These are phyloP conservation scores for Corythornis vintsioides DNA, from an alignment of 2,113 vertebrate species.

Conservation along the genomic window DNA sequence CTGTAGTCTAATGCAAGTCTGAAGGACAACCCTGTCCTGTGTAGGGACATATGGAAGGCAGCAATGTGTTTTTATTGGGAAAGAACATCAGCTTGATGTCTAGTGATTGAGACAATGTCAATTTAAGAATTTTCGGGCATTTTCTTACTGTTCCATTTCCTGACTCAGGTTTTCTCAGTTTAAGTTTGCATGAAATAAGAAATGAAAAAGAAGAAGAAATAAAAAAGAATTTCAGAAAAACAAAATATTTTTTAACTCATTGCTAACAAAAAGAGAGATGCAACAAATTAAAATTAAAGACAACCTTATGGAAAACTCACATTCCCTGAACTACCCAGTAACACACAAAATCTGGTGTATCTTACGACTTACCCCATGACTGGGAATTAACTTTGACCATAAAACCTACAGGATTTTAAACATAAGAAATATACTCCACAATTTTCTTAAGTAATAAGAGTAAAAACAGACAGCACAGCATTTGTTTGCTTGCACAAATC, in stretches of 20 bases:
- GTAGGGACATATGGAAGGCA: background rate
- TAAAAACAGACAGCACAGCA: background rate
- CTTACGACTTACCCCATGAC: background rate
- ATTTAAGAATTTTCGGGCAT: background rate
- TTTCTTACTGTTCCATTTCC: background rate
- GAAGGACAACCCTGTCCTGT: background rate
- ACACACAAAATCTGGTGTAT: background rate
- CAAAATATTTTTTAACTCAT: background rate
- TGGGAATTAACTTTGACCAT: background rate
- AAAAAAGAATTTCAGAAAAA: background rate
- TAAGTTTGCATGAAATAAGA: background rate
- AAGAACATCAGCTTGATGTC: background rate
- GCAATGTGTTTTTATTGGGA: background rate
- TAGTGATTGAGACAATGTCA: background rate
- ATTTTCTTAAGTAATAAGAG: background rate
- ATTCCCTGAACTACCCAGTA: background rate
- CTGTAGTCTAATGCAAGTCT: background rate
- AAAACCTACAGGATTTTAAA: background rate
- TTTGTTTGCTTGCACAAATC: background rate
- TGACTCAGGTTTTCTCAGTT: background rate
- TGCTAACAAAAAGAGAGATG: slow-evolving; percentile 34
- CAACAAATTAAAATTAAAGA: slow-evolving; percentile 3
- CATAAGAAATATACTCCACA: background rate
- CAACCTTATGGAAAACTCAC: background rate
- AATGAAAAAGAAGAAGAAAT: background rate